Base-by-base conservation (phyloP, 2,888 invertebrate species). In the Netelia inedita region DNA sequence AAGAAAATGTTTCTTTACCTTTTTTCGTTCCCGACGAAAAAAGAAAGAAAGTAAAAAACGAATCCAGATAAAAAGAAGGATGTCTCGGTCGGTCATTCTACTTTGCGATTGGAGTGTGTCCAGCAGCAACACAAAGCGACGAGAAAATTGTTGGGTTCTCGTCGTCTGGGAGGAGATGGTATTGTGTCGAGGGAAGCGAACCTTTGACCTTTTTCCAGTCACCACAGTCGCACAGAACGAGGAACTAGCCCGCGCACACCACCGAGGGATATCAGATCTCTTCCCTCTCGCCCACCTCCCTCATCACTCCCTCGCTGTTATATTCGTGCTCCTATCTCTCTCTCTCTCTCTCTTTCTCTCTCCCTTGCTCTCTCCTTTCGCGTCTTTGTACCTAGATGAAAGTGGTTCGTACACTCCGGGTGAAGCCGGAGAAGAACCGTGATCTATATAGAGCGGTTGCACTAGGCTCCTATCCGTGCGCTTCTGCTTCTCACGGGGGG, bases 311-410 rank as follows among this genome's bases (percentile, higher is more conserved):
- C 46, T n/a, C n/a, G n/a, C n/a, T n/a, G n/a, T n/a, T n/a, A n/a
- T n/a, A n/a, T n/a, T n/a, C n/a, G n/a, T n/a, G 35, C 35, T 23
- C 55, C 8, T 63, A 41, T 46, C 55, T 79, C 57, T 73, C 55
- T 50, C 75, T 76, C 84, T 86, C 41, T 57, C 43, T 55, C 35
- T 28, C 61, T 82, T 82, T 14, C 73, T 74, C 61, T 46, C 43
- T 23, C 79, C 72, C 72, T 66, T 53, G 61, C 75, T 84, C 14
- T 73, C 72, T 55, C 35, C 43, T 35, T 75, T 76, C 72, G 59
- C 59, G 55, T 66, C 82, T 86, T 85, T 87, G 82, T 84, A 80
- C 61, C 82, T 43, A 74, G 87, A 86, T 88, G 85, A 85, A 85
- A 86, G 86, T 87, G 85, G 86, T 87, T 86, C 83, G 75, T 23